These are phyloP conservation scores for Lepisosteus oculatus DNA, from an alignment of 2,113 vertebrate genomes.

Conservation along the genomic window DNA sequence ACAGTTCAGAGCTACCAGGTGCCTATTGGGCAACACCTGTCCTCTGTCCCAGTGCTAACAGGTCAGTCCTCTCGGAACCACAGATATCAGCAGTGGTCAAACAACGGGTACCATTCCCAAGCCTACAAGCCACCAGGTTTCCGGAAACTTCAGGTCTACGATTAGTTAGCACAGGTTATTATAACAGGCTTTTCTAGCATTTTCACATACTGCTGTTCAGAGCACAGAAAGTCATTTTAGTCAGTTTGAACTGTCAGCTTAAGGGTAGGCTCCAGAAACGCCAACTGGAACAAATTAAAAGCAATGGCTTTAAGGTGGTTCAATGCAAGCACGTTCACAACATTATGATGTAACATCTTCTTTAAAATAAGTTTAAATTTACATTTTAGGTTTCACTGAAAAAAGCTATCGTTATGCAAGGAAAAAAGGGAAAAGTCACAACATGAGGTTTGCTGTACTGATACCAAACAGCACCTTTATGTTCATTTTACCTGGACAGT, in stretches of 20 bases:
- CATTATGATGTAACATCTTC: constrained; percentile 44
- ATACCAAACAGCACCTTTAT: constrained; percentile 60
- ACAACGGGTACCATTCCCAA: not conserved
- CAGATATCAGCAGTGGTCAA: too few relatives aligned
- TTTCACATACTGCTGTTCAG: constrained; percentile 2
- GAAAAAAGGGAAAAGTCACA: constrained; percentile 41
- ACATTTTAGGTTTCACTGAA: constrained; percentile 53
- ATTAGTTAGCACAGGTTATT: not conserved
- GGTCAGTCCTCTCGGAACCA: too few relatives aligned
- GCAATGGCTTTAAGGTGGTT: constrained; percentile 50
- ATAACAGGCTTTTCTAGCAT: constrained; percentile 3
- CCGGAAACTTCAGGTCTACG: not conserved
- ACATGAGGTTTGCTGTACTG: constrained; percentile 41
- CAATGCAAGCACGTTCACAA: constrained; percentile 45
- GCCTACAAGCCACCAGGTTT: not conserved
- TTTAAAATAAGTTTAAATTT: constrained; percentile 59
- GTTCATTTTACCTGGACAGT: constrained; percentile 50
- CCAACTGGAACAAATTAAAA: constrained; percentile 44
- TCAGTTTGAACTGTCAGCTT: constrained; percentile 17
- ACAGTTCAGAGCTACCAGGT: not conserved
- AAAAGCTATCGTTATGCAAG: constrained; percentile 62
- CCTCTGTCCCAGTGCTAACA: not conserved
- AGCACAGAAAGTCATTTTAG: constrained; percentile 9
- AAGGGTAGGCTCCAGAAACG: constrained; percentile 28
- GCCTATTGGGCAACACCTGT: too few relatives aligned